Evolutionary conservation across 1,140 invertebrate species (phyloP).

Genomic region (Choristoneura fumiferana): DNA sequence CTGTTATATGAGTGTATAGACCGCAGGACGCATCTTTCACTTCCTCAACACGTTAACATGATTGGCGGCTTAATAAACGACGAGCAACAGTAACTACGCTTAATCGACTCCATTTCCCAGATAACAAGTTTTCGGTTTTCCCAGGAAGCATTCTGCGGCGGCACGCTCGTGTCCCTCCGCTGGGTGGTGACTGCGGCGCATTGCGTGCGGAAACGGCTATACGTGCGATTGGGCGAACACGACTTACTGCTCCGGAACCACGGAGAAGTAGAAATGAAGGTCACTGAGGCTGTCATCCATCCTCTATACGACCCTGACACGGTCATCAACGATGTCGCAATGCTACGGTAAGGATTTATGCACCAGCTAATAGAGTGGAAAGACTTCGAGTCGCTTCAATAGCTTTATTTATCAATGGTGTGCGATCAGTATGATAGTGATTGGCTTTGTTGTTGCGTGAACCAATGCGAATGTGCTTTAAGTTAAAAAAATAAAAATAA

Average conservation of each 20-base stretch:
- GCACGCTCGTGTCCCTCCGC: conserved; percentile 89
- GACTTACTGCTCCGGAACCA: conserved; percentile 55
- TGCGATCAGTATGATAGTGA: background rate
- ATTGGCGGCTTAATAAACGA: too few species aligned
- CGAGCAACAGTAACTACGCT: too few species aligned
- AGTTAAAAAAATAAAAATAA: too few species aligned
- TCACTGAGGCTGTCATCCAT: conserved; percentile 87
- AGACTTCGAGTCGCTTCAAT: background rate
- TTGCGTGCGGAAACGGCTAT: conserved; percentile 88
- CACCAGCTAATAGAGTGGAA: conserved; percentile 13
- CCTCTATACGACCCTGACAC: conserved; percentile 92
- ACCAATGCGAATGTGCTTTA: background rate
- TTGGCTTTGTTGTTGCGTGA: conserved; percentile 1
- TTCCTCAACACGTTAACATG: too few species aligned
- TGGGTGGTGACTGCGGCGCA: conserved; percentile 97
- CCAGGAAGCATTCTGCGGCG: conserved; percentile 93
- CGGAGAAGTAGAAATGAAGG: conserved; percentile 82
- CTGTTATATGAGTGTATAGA: too few species aligned
- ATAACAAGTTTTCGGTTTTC: conserved; percentile 17
- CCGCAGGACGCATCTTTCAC: too few species aligned
- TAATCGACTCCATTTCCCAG: too few species aligned
- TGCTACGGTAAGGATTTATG: conserved; percentile 80
- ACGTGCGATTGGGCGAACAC: conserved; percentile 89
- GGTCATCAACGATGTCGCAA: conserved; percentile 94
- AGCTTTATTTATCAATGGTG: conserved; percentile 9